Percentiles rank a stretch among this genome's conserved stretches.
phyloP scores from a whole-genome alignment of 2,888 invertebrate species.

The Drosophila lacicola region DNA sequence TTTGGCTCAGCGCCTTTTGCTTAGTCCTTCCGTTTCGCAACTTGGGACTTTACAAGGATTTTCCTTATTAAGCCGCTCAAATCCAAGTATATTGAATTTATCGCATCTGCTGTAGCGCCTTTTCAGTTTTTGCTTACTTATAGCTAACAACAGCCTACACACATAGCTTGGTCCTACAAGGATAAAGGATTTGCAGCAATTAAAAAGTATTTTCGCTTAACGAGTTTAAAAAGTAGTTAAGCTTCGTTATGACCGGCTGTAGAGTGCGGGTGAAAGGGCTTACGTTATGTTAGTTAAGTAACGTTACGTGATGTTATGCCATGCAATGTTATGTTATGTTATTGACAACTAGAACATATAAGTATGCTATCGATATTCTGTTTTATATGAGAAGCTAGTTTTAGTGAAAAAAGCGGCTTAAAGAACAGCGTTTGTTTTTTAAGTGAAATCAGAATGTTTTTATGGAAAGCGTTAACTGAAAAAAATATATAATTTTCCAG shows the following conservation, averaged over 20 bases:
- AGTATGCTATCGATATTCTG: no score
- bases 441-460: no score
- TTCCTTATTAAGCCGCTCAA: constrained; percentile 43
- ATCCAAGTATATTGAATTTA: constrained; percentile 60
- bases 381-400: no score
- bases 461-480: no score
- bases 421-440: no score
- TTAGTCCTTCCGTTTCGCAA: constrained; percentile 11
- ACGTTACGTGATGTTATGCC: no score
- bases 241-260: background rate
- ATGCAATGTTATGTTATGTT: background rate
- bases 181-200: constrained; percentile 34
- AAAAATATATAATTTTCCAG: no score
- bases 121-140: constrained; percentile 4
- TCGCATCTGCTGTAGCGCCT: constrained; percentile 31
- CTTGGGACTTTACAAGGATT: constrained; percentile 52
- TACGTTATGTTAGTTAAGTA: background rate
- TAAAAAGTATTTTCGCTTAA: constrained; percentile 31
- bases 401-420: no score
- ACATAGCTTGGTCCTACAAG: background rate
- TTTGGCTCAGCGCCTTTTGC: constrained; percentile 20
- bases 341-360: background rate
- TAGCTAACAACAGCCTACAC: background rate
- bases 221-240: background rate
- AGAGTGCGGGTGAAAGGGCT: background rate